phyloP scores from a whole-genome alignment of 2,113 vertebrate species.

The Drymodes brunneopygia region DNA sequence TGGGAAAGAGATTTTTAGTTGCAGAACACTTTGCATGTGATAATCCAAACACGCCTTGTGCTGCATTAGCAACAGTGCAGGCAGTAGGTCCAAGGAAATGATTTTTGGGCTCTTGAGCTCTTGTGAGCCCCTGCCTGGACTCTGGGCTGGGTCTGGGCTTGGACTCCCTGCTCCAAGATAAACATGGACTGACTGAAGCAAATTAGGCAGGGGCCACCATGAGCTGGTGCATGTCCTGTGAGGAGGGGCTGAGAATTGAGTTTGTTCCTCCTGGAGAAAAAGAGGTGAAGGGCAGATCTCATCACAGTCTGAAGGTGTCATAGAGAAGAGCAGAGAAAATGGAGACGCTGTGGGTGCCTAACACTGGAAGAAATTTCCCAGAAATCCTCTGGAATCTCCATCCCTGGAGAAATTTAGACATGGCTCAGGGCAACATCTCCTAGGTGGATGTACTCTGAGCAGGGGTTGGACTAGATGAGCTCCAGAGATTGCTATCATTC shows the following conservation, averaged over 20 bases:
- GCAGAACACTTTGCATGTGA: not conserved
- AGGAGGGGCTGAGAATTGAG: not conserved
- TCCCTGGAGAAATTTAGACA: not conserved
- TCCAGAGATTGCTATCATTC: not conserved
- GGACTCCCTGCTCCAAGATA: not conserved
- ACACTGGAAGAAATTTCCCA: not conserved
- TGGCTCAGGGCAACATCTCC: not conserved
- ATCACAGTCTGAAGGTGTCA: not conserved
- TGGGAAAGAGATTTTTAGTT: not conserved
- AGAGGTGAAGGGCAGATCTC: not conserved
- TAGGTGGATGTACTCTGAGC: not conserved
- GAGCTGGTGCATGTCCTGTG: not conserved
- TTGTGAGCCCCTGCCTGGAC: not conserved
- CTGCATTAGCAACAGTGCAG: not conserved
- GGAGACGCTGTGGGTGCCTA: not conserved
- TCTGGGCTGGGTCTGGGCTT: not conserved
- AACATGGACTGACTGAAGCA: not conserved
- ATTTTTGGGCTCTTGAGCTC: not conserved
- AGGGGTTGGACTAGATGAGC: not conserved
- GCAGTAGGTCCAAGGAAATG: not conserved
- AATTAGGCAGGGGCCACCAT: not conserved
- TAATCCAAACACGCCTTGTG: accelerated
- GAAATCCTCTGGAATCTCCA: not conserved
- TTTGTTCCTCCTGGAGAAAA: not conserved
- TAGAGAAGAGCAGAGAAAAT: not conserved